Evolutionary conservation across 2,888 invertebrate genomes (phyloP).

Genomic region (Zygaena filipendulae): DNA sequence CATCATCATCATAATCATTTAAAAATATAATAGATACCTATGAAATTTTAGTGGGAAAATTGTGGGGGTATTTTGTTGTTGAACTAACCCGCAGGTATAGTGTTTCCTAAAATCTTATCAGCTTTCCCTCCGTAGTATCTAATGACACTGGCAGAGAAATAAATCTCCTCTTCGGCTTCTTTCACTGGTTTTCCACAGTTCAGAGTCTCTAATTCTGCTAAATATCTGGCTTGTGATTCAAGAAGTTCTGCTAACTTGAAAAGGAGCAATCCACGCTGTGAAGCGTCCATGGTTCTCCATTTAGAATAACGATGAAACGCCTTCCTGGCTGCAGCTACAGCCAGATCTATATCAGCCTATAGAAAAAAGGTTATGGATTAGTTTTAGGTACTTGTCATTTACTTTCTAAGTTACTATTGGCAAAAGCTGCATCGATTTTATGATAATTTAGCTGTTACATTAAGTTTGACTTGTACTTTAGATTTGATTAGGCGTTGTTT

Average conservation of each 20-base stretch:
- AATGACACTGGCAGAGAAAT: slow-evolving; percentile 70
- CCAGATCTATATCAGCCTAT: slow-evolving; percentile 82
- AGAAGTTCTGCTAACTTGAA: slow-evolving; percentile 80
- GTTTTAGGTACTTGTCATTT: too few species aligned
- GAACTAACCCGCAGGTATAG: slow-evolving; percentile 76
- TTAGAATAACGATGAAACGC: slow-evolving; percentile 78
- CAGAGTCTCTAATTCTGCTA: slow-evolving; percentile 91
- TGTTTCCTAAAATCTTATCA: slow-evolving; percentile 85
- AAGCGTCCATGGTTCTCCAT: slow-evolving; percentile 87
- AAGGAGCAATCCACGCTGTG: slow-evolving; percentile 79
- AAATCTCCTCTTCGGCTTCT: slow-evolving; percentile 75
- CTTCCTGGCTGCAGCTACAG: slow-evolving; percentile 81
- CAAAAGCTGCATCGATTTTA: too few species aligned
- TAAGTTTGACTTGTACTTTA: background rate
- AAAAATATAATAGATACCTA: too few species aligned
- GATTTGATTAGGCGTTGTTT: background rate
- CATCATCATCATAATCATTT: too few species aligned
- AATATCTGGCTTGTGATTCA: slow-evolving; percentile 75
- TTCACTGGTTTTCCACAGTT: slow-evolving; percentile 95
- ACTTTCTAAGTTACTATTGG: too few species aligned
- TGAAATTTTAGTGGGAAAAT: too few species aligned
- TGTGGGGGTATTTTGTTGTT: too few species aligned
- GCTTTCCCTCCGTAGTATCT: slow-evolving; percentile 94
- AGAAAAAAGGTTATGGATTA: too few species aligned
- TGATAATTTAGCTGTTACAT: too few species aligned